Conservation (phyloP, 2,888 invertebrate species). For the Seira musarum region DNA sequence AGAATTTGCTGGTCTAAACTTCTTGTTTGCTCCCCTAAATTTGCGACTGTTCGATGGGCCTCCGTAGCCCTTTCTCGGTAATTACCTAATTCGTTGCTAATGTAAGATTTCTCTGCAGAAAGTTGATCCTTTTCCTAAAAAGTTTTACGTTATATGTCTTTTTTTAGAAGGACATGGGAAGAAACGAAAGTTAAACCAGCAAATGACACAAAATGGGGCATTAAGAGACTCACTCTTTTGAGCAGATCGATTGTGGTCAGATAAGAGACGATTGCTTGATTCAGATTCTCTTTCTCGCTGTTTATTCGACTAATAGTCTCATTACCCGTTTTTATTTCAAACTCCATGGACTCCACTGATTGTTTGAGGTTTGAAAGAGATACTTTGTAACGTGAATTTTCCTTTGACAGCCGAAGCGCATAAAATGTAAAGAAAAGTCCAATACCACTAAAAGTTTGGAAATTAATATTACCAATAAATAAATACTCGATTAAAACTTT, state of each 20-base stretch:
- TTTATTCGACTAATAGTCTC: slow-evolving; percentile 66
- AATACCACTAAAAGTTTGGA: neutral
- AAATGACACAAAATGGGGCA: slow-evolving; percentile 27
- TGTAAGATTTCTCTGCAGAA: slow-evolving; percentile 65
- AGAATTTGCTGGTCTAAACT: slow-evolving; percentile 66
- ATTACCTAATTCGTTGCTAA: slow-evolving; percentile 65
- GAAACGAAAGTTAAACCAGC: neutral
- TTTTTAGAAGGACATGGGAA: neutral
- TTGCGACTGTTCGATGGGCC: slow-evolving; percentile 64
- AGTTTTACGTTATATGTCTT: too few species aligned
- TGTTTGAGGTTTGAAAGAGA: slow-evolving; percentile 66
- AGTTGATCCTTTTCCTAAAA: slow-evolving; percentile 68
- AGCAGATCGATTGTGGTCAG: slow-evolving; percentile 67
- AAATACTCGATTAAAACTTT: too few species aligned
- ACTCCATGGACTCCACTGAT: slow-evolving; percentile 66
- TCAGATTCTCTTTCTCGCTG: slow-evolving; percentile 68
- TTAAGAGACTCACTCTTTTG: slow-evolving; percentile 61
- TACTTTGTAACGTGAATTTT: slow-evolving; percentile 67
- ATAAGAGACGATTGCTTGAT: slow-evolving; percentile 67
- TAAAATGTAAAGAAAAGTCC: too few species aligned
- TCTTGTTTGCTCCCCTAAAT: slow-evolving; percentile 65
- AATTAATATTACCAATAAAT: neutral
- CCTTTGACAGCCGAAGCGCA: too few species aligned
- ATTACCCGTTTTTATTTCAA: slow-evolving; percentile 63
- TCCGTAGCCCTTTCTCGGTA: slow-evolving; percentile 65